Conservation (phyloP, 2,888 invertebrate species). For the Drosophila atripex region DNA sequence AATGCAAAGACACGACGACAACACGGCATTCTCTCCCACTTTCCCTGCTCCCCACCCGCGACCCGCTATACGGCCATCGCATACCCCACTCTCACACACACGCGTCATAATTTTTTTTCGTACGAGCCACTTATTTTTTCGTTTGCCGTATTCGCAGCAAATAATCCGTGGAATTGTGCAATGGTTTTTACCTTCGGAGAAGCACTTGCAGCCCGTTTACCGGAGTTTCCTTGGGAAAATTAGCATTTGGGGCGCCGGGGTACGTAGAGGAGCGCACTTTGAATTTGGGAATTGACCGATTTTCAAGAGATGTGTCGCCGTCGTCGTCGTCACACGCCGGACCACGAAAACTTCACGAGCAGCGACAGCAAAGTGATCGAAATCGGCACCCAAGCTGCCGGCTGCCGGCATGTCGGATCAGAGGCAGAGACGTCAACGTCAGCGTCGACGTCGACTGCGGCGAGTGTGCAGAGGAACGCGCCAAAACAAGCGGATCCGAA, state of each 20-base stretch:
- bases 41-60: conserved; percentile 21
- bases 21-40: conserved; percentile 32
- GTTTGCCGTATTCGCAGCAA: conserved; percentile 28
- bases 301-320: conserved; percentile 37
- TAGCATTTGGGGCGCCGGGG: background rate
- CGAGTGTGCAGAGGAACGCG: conserved; percentile 59
- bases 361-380: conserved; percentile 68
- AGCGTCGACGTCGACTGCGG: conserved; percentile 9
- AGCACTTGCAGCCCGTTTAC: conserved; percentile 34
- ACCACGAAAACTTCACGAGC: conserved; percentile 66
- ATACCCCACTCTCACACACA: conserved; percentile 68
- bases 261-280: background rate
- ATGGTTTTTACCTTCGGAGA: conserved; percentile 52
- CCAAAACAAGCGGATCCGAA: conserved; percentile 55
- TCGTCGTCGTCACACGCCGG: conserved; percentile 64
- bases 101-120: conserved; percentile 53
- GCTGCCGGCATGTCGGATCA: conserved; percentile 18
- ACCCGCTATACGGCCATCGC: conserved; percentile 35
- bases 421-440: conserved; percentile 3
- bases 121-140: conserved; percentile 25
- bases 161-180: conserved; percentile 25
- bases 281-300: conserved; percentile 39
- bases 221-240: conserved; percentile 22
- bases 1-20: conserved; percentile 77
- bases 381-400: conserved; percentile 15